Conservation (phyloP, 2,888 invertebrate genomes). For the Blastobasis adustella region DNA sequence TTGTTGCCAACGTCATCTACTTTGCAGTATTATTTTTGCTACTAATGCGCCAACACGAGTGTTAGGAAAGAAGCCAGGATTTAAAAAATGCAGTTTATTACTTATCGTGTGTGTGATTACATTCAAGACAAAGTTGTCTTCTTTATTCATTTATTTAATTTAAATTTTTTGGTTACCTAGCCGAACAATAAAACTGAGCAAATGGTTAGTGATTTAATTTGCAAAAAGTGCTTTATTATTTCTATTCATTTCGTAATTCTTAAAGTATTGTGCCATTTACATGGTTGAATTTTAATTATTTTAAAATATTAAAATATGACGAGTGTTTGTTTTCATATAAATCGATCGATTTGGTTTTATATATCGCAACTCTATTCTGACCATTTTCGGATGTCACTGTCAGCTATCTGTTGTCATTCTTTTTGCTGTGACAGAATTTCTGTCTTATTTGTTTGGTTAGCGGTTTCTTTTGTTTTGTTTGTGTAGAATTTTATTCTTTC, state of each 20-base stretch:
- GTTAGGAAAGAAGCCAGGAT: constrained; percentile 49
- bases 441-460: too few relatives aligned
- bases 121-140: constrained; percentile 25
- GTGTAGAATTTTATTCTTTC: too few relatives aligned
- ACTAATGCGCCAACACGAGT: constrained; percentile 68
- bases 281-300: background rate
- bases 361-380: too few relatives aligned
- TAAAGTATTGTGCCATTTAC: background rate
- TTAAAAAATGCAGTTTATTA: constrained; percentile 57
- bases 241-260: background rate
- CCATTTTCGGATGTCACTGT: too few relatives aligned
- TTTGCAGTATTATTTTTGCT: constrained; percentile 72
- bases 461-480: too few relatives aligned
- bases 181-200: constrained; percentile 18
- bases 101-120: constrained; percentile 43
- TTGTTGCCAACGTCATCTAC: constrained; percentile 67
- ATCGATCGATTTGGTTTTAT: too few relatives aligned
- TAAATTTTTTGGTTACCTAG: constrained; percentile 27
- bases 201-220: constrained; percentile 29
- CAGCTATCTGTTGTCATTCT: too few relatives aligned
- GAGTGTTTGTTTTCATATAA: too few relatives aligned
- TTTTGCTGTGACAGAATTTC: too few relatives aligned
- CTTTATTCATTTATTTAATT: constrained; percentile 18
- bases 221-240: background rate
- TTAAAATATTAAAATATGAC: too few relatives aligned